These are phyloP conservation scores for Drosophila nigrodunni DNA, from an alignment of 1,140 invertebrate genomes.

Conservation along the genomic window DNA sequence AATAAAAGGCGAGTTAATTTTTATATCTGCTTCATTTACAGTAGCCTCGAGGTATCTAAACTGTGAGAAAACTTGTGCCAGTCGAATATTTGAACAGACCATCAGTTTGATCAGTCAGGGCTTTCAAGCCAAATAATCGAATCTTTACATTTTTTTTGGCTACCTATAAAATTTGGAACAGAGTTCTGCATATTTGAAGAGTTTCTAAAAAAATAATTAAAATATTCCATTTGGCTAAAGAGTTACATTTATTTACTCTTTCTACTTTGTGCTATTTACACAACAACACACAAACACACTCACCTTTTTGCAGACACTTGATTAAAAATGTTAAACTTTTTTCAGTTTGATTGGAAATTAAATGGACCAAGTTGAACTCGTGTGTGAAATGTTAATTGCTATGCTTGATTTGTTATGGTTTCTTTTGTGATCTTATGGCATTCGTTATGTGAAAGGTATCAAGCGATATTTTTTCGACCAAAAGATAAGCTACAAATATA, in stretches of 20 bases:
- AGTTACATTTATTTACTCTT: slow-evolving; percentile 6
- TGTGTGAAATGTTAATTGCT: slow-evolving; percentile 65
- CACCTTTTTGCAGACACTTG: slow-evolving; percentile 59
- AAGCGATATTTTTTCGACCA: background rate
- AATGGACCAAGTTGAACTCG: slow-evolving; percentile 54
- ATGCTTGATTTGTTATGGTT: slow-evolving; percentile 60
- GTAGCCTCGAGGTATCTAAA: slow-evolving; percentile 57
- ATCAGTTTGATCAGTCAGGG: slow-evolving; percentile 24
- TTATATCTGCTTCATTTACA: slow-evolving; percentile 24
- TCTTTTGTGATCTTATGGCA: slow-evolving; percentile 5
- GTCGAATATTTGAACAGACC: background rate
- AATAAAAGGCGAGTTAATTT: slow-evolving; percentile 51
- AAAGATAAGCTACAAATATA: background rate
- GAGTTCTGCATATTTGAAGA: background rate
- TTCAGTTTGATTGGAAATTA: slow-evolving; percentile 34
- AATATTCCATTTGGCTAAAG: background rate
- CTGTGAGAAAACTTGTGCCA: slow-evolving; percentile 62
- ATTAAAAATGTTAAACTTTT: slow-evolving; percentile 45
- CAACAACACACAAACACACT: background rate
- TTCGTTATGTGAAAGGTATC: slow-evolving; percentile 4
- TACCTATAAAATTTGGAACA: slow-evolving; percentile 13
- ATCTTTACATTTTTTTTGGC: background rate
- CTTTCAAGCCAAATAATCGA: slow-evolving; percentile 3
- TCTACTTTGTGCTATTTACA: slow-evolving; percentile 51
- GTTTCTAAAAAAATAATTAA: background rate